phyloP scores from a whole-genome alignment of 2,888 invertebrate genomes.

The Tetrapedia diversipes region DNA sequence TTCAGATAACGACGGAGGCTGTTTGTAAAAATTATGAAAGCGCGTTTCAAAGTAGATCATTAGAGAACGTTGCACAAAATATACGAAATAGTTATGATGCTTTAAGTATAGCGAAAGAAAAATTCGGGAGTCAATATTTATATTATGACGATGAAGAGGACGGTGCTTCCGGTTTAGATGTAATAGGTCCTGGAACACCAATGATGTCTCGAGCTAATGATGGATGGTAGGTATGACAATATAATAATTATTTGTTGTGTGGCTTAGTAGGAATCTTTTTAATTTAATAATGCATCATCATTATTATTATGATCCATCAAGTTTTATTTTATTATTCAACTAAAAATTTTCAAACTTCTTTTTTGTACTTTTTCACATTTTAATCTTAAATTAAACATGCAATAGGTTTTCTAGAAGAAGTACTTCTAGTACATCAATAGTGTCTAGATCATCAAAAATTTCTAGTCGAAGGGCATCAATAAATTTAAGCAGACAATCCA shows the following conservation, averaged over 20 bases:
- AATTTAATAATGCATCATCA: too few species aligned
- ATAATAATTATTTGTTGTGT: too few species aligned
- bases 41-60: constrained; percentile 44
- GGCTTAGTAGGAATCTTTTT: too few species aligned
- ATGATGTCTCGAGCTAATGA: constrained; percentile 88
- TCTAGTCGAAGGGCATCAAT: constrained; percentile 61
- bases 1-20: constrained; percentile 1
- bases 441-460: constrained; percentile 82
- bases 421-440: constrained; percentile 79
- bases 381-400: neutral
- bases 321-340: too few species aligned
- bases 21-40: neutral
- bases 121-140: constrained; percentile 85
- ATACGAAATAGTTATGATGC: constrained; percentile 6
- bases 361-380: too few species aligned
- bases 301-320: too few species aligned
- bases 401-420: constrained; percentile 80
- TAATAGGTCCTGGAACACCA: constrained; percentile 87
- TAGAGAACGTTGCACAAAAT: constrained; percentile 65
- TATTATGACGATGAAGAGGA: constrained; percentile 87
- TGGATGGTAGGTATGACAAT: constrained; percentile 83
- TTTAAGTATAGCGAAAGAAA: constrained; percentile 59
- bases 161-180: constrained; percentile 86
- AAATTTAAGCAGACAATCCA: constrained; percentile 67
- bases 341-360: too few species aligned